Evolutionary conservation across 2,113 vertebrate genomes (phyloP), one percentile per base, ranked within the genome.

Genomic region (Salvator merianae): DNA sequence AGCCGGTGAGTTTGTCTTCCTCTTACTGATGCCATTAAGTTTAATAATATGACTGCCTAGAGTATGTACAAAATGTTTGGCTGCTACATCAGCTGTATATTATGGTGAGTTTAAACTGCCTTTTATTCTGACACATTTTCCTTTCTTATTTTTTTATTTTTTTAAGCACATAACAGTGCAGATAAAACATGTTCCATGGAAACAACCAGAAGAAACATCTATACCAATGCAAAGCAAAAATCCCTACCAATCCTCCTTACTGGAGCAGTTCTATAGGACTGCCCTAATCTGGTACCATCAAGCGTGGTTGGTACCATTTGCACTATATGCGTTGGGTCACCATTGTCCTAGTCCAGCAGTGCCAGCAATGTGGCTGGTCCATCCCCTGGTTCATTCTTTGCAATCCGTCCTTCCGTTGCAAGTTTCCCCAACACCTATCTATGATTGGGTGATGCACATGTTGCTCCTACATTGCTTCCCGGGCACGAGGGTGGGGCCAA

Each of bases 41-140:
- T 94, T 93, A 93, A 89, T 93, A 94, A 94, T 88, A 91, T 88
- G 90, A 86, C 30, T 88, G 50, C 62, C 32, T 88, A 81, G 71
- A 87, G 81, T 91, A 66, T 83, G 6, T 88, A 81, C 88, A 88
- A 93, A 93, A 93, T 82, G 73, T 89, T 84, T 92, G 89, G 84
- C 85, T 85, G 77, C 80, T 88, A 83, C 77, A 18, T 30, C 1
- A 7, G 81, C 88, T 92, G 62, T 82, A 18, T 88, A 68, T 91
- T 69, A 90, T 82, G 43, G 5, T 85, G 36, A 92, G 83, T 77
- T 91, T 47, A 89, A 93, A 92, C 83, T 89, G 92, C 86, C 40
- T 91, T 65, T 87, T 76, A 59, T 12, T 34, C 77, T 87, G 66
- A 78, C 90, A 80, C 14, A 18, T 87, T 84, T 86, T 91, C 65